Percentiles rank a stretch among this genome's conserved stretches.
Conservation (phyloP, 2,113 vertebrate species). For the Apteryx mantelli region DNA sequence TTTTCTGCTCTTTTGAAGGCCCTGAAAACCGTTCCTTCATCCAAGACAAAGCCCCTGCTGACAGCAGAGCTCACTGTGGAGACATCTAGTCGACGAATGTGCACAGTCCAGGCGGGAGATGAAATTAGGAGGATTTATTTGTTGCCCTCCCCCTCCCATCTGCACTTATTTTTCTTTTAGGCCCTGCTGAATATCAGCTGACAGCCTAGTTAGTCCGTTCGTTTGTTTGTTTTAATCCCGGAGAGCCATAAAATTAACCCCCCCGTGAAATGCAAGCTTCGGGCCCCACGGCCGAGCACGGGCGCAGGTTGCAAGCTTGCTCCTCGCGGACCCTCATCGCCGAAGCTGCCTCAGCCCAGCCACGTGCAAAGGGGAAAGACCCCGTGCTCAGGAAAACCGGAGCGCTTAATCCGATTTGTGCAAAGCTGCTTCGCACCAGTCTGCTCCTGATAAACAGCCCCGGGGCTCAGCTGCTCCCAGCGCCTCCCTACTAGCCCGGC, state of each 20-base stretch:
- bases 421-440: conserved; percentile 41
- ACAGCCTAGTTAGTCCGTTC: background rate
- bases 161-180: background rate
- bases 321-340: background rate
- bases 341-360: background rate
- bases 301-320: background rate
- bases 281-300: background rate
- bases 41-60: background rate
- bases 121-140: background rate
- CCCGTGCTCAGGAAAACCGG: background rate
- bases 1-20: background rate
- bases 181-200: background rate
- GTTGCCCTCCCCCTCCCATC: background rate
- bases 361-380: rapidly evolving
- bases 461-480: background rate
- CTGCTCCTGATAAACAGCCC: conserved; percentile 16
- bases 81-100: background rate
- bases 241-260: background rate
- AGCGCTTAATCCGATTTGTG: conserved; percentile 41
- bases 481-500: background rate
- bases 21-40: background rate
- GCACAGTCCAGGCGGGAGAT: background rate
- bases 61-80: background rate
- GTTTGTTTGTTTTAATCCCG: background rate
- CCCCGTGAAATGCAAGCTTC: background rate